phyloP scores from a whole-genome alignment of 1,140 invertebrate species.

The Matsumurasca onukii region DNA sequence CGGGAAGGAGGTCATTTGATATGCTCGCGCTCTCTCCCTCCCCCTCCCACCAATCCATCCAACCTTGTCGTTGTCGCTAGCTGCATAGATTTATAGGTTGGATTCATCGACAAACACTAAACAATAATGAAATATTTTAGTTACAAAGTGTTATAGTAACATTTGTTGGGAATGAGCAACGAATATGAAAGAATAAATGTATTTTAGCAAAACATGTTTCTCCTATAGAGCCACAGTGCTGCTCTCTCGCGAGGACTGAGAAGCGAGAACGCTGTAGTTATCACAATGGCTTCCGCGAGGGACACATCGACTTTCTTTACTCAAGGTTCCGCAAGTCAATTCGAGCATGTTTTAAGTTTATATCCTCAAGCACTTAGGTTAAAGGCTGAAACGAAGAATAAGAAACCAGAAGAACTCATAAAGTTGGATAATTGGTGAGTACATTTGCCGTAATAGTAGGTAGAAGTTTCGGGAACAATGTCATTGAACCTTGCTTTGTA shows the following conservation, averaged over 20 bases:
- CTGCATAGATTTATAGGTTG: constrained; percentile 14
- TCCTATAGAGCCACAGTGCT: background rate
- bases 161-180: background rate
- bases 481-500: constrained; percentile 52
- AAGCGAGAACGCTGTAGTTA: constrained; percentile 32
- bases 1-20: constrained; percentile 31
- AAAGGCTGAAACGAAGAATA: constrained; percentile 83
- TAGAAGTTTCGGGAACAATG: constrained; percentile 42
- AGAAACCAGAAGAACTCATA: constrained; percentile 90
- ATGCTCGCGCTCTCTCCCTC: constrained; percentile 22
- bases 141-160: background rate
- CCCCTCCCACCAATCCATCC: constrained; percentile 12
- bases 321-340: constrained; percentile 81
- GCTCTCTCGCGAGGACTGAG: constrained; percentile 29
- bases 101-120: background rate
- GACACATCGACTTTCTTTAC: constrained; percentile 89
- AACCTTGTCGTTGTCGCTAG: background rate
- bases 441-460: constrained; percentile 33
- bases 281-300: constrained; percentile 75
- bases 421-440: constrained; percentile 93
- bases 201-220: constrained; percentile 3
- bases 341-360: constrained; percentile 82
- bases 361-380: constrained; percentile 84
- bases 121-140: background rate
- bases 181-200: background rate